phyloP scores from a whole-genome alignment of 2,113 vertebrate genomes.

The Carollia perspicillata region DNA sequence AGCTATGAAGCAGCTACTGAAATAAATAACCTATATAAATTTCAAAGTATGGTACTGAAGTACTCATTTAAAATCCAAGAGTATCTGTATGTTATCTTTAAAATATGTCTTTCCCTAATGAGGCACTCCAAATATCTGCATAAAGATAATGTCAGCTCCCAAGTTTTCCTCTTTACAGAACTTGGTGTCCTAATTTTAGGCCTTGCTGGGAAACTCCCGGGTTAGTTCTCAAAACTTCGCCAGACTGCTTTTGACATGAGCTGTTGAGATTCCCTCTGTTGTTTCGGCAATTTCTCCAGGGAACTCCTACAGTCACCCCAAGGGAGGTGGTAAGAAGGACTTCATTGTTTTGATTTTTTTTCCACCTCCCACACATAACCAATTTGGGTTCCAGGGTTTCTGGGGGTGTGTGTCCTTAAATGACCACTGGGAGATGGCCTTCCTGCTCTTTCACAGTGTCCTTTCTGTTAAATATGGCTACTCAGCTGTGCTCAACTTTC shows the following conservation, averaged over 20 bases:
- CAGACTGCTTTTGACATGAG: slow-evolving; percentile 6
- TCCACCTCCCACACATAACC: neutral
- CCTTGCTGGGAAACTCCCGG: neutral
- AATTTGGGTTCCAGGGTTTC: neutral
- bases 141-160: neutral
- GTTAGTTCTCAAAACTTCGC: neutral
- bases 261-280: neutral
- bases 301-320: neutral
- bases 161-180: neutral
- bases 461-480: neutral
- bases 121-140: neutral
- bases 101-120: neutral
- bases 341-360: slow-evolving; percentile 24
- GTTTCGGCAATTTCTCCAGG: neutral
- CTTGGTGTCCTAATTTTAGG: neutral
- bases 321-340: neutral
- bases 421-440: neutral
- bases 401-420: neutral
- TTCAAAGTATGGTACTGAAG: neutral
- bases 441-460: neutral
- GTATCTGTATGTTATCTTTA: neutral
- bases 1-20: neutral
- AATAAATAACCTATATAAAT: neutral
- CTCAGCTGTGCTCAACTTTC: neutral
- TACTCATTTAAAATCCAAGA: neutral